phyloP scores from a whole-genome alignment of 2,888 invertebrate species.

The Temnothorax rugatulus region DNA sequence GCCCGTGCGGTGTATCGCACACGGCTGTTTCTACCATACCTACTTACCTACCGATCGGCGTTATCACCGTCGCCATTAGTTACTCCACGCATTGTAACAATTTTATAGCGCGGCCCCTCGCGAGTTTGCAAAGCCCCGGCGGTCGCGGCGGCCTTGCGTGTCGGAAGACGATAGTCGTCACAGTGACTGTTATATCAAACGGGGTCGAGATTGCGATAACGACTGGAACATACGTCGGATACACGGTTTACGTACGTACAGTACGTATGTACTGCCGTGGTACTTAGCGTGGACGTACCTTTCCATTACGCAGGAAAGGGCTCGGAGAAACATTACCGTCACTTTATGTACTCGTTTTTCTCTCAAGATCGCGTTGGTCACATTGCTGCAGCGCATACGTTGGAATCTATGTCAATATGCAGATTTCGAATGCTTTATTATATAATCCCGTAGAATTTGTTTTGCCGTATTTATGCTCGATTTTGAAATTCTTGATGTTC shows the following conservation, averaged over 20 bases:
- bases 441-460: not conserved
- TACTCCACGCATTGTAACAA: conserved; percentile 76
- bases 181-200: conserved; percentile 85
- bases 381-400: not conserved
- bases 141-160: conserved; percentile 80
- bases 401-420: conserved; percentile 9
- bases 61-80: conserved; percentile 76
- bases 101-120: conserved; percentile 74
- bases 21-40: not conserved
- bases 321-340: conserved; percentile 64
- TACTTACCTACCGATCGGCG: conserved; percentile 55
- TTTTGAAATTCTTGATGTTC: not conserved
- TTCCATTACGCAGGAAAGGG: conserved; percentile 71
- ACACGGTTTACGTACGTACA: conserved; percentile 77
- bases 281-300: conserved; percentile 72
- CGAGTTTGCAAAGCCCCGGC: conserved; percentile 71
- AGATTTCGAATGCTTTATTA: not conserved
- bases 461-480: not conserved
- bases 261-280: conserved; percentile 60
- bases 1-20: conserved; percentile 53
- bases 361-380: not conserved
- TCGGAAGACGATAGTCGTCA: conserved; percentile 84
- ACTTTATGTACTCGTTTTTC: conserved; percentile 27
- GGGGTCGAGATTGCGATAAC: conserved; percentile 83
- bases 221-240: conserved; percentile 81